A percentile compares a stretch with the other conserved stretches of the same genome.
phyloP scores from a whole-genome alignment of 2,888 invertebrate genomes.

The Argyra leucocephala region DNA sequence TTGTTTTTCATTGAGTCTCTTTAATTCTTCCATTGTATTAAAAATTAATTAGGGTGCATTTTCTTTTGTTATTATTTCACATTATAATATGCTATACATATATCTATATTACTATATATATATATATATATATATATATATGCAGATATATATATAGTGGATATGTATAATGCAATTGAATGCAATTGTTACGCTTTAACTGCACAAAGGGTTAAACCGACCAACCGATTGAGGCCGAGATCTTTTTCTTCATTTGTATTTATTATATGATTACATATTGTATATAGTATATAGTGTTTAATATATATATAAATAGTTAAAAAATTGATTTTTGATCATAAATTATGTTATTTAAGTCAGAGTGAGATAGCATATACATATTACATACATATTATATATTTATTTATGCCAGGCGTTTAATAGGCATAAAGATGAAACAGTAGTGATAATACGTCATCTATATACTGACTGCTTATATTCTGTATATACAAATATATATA shows the following conservation, averaged over 20 bases:
- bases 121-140: background rate
- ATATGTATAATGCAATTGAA: background rate
- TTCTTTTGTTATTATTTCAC: background rate
- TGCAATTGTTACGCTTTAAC: constrained; percentile 1
- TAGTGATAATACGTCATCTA: background rate
- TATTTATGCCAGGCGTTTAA: background rate
- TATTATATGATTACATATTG: background rate
- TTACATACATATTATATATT: background rate
- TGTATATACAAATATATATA: background rate
- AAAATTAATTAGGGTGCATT: background rate
- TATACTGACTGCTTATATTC: too few relatives aligned
- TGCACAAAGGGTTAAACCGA: constrained; percentile 5
- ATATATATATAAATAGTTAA: too few relatives aligned
- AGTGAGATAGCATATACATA: background rate
- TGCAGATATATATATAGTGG: background rate
- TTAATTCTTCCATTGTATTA: background rate
- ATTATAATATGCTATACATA: background rate
- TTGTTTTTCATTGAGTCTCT: background rate
- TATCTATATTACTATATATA: background rate
- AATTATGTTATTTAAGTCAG: background rate
- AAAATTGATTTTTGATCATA: constrained; percentile 6
- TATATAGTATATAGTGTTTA: too few relatives aligned
- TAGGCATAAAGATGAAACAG: background rate
- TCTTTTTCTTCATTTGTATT: background rate
- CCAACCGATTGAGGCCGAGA: background rate